phyloP scores from a whole-genome alignment of 2,888 invertebrate species.

The Junonia oenone region DNA sequence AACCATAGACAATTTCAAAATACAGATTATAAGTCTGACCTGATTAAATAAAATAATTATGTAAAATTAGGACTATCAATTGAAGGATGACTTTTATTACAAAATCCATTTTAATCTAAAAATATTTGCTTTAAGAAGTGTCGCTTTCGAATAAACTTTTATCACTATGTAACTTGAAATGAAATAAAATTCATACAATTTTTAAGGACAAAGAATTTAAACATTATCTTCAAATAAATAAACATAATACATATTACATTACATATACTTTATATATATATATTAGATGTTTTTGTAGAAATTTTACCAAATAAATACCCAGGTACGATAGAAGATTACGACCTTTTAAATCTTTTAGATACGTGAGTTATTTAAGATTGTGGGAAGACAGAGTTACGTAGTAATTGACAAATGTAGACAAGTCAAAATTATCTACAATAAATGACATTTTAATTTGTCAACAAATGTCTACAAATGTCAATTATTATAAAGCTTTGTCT shows the following conservation, averaged over 20 bases:
- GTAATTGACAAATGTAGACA: no score
- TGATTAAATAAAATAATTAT: neutral
- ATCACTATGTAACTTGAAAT: neutral
- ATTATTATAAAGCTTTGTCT: no score
- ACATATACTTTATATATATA: no score
- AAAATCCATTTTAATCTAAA: no score
- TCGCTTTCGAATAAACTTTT: neutral
- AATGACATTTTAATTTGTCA: no score
- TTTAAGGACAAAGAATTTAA: neutral
- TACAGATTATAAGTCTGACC: neutral
- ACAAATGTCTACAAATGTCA: no score
- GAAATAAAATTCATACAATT: neutral
- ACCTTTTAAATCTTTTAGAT: conserved; percentile 3
- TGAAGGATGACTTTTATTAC: no score
- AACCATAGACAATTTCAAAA: neutral
- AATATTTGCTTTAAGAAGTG: neutral
- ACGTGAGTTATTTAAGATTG: conserved; percentile 2
- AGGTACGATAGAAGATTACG: neutral
- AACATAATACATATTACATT: no score
- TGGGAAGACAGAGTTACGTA: no score
- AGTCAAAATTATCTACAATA: no score
- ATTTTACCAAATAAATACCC: conserved; percentile 10
- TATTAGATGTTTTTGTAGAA: conserved; percentile 16
- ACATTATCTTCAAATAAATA: neutral
- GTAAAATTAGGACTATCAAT: no score